Base-by-base conservation (phyloP, 2,888 invertebrate species). In the Conus canariensis region DNA sequence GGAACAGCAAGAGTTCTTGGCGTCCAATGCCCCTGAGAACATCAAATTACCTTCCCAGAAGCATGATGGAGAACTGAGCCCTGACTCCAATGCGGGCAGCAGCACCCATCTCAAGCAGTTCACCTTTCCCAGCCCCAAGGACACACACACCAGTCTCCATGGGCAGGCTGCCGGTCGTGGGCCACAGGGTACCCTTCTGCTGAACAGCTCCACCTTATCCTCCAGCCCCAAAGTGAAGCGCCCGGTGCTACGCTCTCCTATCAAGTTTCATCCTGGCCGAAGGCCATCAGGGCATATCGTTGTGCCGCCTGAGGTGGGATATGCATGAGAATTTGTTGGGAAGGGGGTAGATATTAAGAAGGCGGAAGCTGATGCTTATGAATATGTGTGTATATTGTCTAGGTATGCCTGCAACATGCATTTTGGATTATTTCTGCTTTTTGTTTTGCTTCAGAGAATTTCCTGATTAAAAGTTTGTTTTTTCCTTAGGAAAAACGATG, bases 241-340 rank as follows among this genome's bases (percentile, higher is more conserved):
- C 90, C 94, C 94, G 58, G 93, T 94, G 7, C 60, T 93, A 56
- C 90, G 93, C 80, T 94, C 94, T 60, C 94, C 94, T 1, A 90
- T 92, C 59, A 94, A 94, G 87, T 92, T 92, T 22, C 56, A 70
- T 16, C 22, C 85, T 0, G n/a, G 77, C 6, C 87, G 58, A 14
- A 86, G 67, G 77, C 58, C 77, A n/a, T 67, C 83, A n/a, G 88
- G 80, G 7, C 88, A 59, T 58, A 77, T 91, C 45, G n/a, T 89
- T 0, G 90, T 90, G 9, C 92, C 92, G n/a, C 85, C 89, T 70
- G 89, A 92, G 90, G 92, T 92, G 58, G 86, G 70, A 70, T 25
- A 22, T 80, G 30, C 30, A 22, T 80, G 25, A 19, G 80, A 10
- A 10, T 80, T 16, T 70, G 70, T 70, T 8, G 12, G 70, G 19